phyloP scores from a whole-genome alignment of 2,113 vertebrate species.

The Elephantulus edwardii region DNA sequence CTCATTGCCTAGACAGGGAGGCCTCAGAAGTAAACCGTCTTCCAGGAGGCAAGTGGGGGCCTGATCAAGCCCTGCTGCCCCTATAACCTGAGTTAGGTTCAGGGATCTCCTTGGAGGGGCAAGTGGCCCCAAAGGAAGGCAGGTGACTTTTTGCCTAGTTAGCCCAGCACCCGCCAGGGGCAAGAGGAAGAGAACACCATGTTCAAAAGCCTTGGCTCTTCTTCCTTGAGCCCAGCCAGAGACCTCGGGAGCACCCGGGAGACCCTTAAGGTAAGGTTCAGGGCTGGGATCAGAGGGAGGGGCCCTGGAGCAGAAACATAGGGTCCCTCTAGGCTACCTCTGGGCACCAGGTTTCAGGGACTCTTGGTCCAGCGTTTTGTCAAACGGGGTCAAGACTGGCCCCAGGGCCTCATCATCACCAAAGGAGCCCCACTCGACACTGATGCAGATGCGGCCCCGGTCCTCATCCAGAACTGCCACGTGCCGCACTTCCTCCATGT shows the following conservation, averaged over 20 bases:
- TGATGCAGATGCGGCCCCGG: conserved; percentile 81
- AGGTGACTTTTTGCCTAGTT: neutral
- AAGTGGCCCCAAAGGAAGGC: neutral
- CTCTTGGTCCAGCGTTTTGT: conserved; percentile 81
- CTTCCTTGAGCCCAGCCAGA: neutral
- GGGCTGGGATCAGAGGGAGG: neutral
- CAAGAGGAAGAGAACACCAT: neutral
- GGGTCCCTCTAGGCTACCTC: conserved; percentile 72
- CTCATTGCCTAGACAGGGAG: neutral
- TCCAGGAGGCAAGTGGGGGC: neutral
- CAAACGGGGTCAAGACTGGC: conserved; percentile 84
- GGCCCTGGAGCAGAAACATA: neutral
- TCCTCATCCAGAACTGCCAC: conserved; percentile 70
- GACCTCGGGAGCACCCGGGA: neutral
- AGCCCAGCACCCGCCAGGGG: neutral
- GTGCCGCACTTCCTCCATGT: conserved; percentile 82
- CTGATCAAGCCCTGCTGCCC: neutral
- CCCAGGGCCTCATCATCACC: conserved; percentile 68
- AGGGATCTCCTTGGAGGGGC: neutral
- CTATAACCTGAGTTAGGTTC: neutral
- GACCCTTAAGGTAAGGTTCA: neutral
- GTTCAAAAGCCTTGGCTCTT: conserved; percentile 33
- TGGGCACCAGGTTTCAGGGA: conserved; percentile 84
- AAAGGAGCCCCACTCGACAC: conserved; percentile 84
- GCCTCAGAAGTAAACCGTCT: neutral